Evolutionary conservation across 1,140 invertebrate genomes (phyloP), one percentile per base, ranked within the genome.

Genomic region (Scaptomyza graminum): DNA sequence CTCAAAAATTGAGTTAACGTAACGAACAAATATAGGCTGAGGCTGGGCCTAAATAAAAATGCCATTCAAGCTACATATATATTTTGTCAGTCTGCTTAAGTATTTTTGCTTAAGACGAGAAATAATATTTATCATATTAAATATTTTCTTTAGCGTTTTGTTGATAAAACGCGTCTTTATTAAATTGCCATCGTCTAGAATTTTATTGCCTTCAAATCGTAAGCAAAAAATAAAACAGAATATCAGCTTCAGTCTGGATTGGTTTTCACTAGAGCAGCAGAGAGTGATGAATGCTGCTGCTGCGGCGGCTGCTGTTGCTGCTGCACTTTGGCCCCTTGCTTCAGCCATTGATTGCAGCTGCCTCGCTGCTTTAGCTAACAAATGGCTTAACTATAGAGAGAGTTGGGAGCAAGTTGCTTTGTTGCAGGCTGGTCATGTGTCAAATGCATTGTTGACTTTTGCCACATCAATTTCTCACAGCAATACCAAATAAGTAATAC

Each of bases 361-460:
- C 37, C 47, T 44, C 15, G 37, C 25, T 52, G 37, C 57, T 43
- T 25, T 22, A 37, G 54, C 47, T 52, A 66, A 54, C 68, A 66
- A 59, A 71, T 60, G 63, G 51, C 51, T 49, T 64, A 70, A 56
- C 51, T 64, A 64, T 70, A 6, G 0, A 34, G 8, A 8, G 34
- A 1, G 13, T 39, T 37, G 22, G 5, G 28, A n/a, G 31, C 49
- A 55, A 49, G 64, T 41, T 13, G 22, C 1, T 18, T 18, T 16
- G n/a, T 39, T 41, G 41, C 37, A 1, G 31, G 59, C 47, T 28
- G 68, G 63, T 54, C 69, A 41, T 60, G 56, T 72, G 63, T 72
- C 43, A 61, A 39, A 47, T 16, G 15, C 15, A 55, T 55, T 60
- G 70, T 68, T 73, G 70, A 73, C 70, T 55, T 61, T 73, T 49